Evolutionary conservation across 2,888 invertebrate genomes (phyloP).

Genomic region (Synanthedon vespiformis): DNA sequence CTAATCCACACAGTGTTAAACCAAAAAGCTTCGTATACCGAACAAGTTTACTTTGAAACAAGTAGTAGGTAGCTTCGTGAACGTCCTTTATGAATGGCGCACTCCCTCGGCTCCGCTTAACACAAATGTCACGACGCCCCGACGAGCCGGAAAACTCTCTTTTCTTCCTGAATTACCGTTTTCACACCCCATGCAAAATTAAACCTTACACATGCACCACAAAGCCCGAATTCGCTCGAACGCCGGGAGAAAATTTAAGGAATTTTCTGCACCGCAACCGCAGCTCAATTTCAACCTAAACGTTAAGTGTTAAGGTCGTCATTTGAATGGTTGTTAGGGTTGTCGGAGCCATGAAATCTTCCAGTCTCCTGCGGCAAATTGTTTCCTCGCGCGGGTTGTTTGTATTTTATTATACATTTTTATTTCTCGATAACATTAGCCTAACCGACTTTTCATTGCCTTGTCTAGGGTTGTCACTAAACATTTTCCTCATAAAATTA

Average conservation of each 20-base stretch:
- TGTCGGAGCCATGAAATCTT: slow-evolving; percentile 59
- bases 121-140: slow-evolving; percentile 67
- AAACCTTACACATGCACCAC: slow-evolving; percentile 19
- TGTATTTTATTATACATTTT: slow-evolving; percentile 72
- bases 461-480: slow-evolving; percentile 51
- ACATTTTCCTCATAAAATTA: too few relatives aligned
- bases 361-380: slow-evolving; percentile 68
- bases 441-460: slow-evolving; percentile 72
- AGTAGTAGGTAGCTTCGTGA: slow-evolving; percentile 37
- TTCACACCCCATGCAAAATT: slow-evolving; percentile 21
- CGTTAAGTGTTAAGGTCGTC: slow-evolving; percentile 18
- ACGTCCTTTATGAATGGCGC: slow-evolving; percentile 59
- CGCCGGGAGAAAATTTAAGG: slow-evolving; percentile 49
- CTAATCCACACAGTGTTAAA: not conserved
- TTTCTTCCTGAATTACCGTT: slow-evolving; percentile 63
- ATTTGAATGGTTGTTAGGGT: slow-evolving; percentile 16
- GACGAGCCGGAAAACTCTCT: slow-evolving; percentile 68
- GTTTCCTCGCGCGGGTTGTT: slow-evolving; percentile 69
- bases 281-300: slow-evolving; percentile 33
- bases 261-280: slow-evolving; percentile 41
- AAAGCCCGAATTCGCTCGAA: slow-evolving; percentile 22
- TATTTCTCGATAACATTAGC: slow-evolving; percentile 71
- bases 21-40: slow-evolving; percentile 19
- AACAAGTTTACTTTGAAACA: slow-evolving; percentile 54
- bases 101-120: slow-evolving; percentile 59